Conservation (phyloP, 2,797 vertebrate genomes). For the Odontamblyopus rebecca region DNA sequence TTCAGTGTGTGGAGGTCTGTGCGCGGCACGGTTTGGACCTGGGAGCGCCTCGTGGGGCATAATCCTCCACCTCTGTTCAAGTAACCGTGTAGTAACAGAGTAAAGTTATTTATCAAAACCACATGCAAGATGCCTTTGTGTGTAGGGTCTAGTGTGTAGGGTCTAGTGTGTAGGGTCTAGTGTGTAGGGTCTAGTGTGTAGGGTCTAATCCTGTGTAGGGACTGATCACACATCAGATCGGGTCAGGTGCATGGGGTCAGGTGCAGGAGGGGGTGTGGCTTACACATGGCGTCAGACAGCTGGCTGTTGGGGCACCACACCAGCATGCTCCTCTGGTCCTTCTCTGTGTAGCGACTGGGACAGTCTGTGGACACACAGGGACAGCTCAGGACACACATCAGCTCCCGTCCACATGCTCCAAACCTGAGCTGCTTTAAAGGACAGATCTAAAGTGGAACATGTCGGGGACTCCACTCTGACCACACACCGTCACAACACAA, state of each 20-base stretch:
- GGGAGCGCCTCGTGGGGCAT: too few species aligned
- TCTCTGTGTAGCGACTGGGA: constrained; percentile 79
- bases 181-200: neutral
- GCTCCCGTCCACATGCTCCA: neutral
- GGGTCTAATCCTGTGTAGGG: neutral
- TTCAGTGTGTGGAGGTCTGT: too few species aligned
- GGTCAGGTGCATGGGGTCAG: neutral
- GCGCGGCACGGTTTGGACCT: too few species aligned
- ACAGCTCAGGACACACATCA: neutral
- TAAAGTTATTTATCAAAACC: too few species aligned
- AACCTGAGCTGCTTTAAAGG: neutral
- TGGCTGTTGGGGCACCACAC: constrained; percentile 91
- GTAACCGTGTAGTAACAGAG: neutral
- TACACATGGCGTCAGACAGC: constrained; percentile 90
- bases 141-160: too few species aligned
- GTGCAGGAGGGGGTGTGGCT: constrained; percentile 44
- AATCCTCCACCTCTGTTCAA: too few species aligned
- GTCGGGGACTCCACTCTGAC: too few species aligned
- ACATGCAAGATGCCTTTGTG: too few species aligned
- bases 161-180: neutral
- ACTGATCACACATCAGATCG: neutral
- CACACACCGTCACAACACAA: neutral
- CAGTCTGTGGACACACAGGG: constrained; percentile 71
- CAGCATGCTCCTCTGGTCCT: constrained; percentile 91
- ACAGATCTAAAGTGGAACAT: too few species aligned